Conservation (phyloP, 1,140 invertebrate species). For the Drosophila suzukii region DNA sequence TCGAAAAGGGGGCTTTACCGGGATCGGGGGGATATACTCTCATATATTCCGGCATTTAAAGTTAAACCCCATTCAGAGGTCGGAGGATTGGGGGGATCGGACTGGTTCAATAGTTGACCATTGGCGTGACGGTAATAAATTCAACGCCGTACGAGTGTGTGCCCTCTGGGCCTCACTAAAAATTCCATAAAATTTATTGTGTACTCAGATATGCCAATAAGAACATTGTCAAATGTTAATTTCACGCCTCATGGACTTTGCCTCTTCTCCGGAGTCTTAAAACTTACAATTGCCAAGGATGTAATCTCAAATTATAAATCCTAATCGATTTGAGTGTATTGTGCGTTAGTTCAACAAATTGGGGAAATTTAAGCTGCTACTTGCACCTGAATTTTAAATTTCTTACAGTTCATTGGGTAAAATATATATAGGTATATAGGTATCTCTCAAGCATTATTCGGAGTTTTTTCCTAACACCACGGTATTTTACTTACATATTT, state of each 20-base stretch:
- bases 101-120: constrained; percentile 53
- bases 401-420: neutral
- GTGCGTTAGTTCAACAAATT: too few species aligned
- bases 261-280: neutral
- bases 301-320: constrained; percentile 17
- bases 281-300: constrained; percentile 22
- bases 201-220: constrained; percentile 46
- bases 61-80: constrained; percentile 9
- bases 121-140: constrained; percentile 74
- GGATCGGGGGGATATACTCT: neutral
- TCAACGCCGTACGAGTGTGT: constrained; percentile 50
- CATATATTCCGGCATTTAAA: constrained; percentile 39
- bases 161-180: constrained; percentile 37
- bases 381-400: neutral
- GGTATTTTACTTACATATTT: too few species aligned
- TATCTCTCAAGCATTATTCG: neutral
- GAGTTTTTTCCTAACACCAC: neutral
- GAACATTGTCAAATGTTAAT: constrained; percentile 79
- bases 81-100: constrained; percentile 2
- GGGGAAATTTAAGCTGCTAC: neutral
- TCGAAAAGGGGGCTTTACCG: neutral
- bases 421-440: neutral
- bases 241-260: constrained; percentile 64
- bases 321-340: neutral
- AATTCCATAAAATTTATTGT: constrained; percentile 61